A percentile compares a stretch with the other conserved stretches of the same genome.
These are phyloP conservation scores for Orthochromis malagaraziensis DNA, from an alignment of 2,113 vertebrate species.

Conservation along the genomic window DNA sequence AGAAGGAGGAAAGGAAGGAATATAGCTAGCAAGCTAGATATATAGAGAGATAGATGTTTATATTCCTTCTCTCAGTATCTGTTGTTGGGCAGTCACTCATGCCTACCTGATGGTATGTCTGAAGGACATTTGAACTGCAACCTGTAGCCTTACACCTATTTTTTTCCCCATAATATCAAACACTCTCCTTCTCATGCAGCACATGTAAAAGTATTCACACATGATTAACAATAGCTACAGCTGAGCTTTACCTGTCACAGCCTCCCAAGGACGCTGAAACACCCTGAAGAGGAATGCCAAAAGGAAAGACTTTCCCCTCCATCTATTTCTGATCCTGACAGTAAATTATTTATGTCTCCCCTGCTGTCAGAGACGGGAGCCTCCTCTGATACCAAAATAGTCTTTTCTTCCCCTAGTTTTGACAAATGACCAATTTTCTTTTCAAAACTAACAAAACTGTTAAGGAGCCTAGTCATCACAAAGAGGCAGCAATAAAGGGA, in stretches of 20 bases:
- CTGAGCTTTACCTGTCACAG: conserved; percentile 11
- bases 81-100: background rate
- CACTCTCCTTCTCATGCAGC: background rate
- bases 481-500: conserved; percentile 1
- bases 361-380: conserved; percentile 11
- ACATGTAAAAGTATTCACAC: background rate
- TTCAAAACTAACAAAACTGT: conserved; percentile 28
- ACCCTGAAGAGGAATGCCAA: background rate
- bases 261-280: background rate
- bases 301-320: conserved; percentile 36
- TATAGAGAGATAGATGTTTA: background rate
- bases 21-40: background rate
- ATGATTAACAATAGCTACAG: background rate
- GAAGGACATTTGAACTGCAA: conserved; percentile 12
- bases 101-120: background rate
- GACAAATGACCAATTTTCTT: conserved; percentile 27
- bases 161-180: background rate
- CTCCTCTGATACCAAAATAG: conserved; percentile 39
- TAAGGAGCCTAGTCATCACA: conserved; percentile 18
- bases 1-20: background rate
- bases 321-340: conserved; percentile 41
- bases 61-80: background rate
- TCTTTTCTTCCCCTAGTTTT: background rate
- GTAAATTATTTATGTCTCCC: conserved; percentile 24
- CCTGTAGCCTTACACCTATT: background rate